phyloP scores from a whole-genome alignment of 2,113 vertebrate genomes.

The Empidonax traillii region DNA sequence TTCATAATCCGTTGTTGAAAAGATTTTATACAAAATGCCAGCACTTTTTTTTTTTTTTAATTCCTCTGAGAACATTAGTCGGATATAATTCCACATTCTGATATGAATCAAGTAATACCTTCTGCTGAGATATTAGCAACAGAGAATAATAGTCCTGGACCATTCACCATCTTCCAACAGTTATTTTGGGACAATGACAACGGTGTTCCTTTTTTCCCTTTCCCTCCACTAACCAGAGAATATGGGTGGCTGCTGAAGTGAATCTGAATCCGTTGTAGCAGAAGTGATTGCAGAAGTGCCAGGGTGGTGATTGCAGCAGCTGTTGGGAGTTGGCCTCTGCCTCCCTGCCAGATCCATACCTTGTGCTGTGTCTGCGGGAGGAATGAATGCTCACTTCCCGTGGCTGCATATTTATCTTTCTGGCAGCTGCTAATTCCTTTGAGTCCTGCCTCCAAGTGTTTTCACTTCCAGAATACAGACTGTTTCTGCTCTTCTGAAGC shows the following conservation, averaged over 20 bases:
- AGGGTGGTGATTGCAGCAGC: not conserved
- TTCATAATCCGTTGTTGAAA: not conserved
- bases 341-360: not conserved
- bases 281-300: not conserved
- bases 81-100: not conserved
- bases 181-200: not conserved
- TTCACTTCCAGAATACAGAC: not conserved
- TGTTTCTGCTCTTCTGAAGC: not conserved
- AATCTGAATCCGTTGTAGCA: not conserved
- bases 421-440: conserved; percentile 8
- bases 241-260: not conserved
- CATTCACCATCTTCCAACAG: not conserved
- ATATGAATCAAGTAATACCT: not conserved
- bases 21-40: not conserved
- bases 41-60: too few species aligned
- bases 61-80: not conserved
- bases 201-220: not conserved
- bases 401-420: not conserved
- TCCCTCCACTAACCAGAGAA: not conserved
- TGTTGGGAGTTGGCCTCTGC: not conserved
- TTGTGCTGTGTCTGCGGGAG: not conserved
- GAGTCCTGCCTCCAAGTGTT: not conserved
- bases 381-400: not conserved
- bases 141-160: not conserved
- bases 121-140: not conserved